Conservation (phyloP, 2,797 vertebrate genomes). For the Gobionotothen gibberifrons region DNA sequence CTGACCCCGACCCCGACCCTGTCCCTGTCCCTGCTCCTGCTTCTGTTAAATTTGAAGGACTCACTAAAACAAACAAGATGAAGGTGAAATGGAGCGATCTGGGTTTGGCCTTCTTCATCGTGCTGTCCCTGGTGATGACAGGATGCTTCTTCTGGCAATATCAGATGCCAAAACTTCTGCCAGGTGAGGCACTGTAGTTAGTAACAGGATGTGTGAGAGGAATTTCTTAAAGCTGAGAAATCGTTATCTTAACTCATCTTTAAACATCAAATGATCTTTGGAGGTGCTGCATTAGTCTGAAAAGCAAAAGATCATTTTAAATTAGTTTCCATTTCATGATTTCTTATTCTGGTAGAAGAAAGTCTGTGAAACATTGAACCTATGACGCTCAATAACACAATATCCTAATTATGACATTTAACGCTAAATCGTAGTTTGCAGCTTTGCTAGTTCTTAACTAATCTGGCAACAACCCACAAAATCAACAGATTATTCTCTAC, state of each 20-base stretch:
- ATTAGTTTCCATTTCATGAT: not conserved
- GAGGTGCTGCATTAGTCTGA: not conserved
- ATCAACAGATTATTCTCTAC: conserved; percentile 11
- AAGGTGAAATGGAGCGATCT: conserved; percentile 87
- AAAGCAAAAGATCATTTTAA: not conserved
- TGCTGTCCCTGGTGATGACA: conserved; percentile 90
- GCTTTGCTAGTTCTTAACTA: conserved; percentile 11
- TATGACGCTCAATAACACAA: not conserved
- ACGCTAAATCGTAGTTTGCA: conserved; percentile 1
- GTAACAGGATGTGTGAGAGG: not conserved
- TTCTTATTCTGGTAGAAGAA: not conserved
- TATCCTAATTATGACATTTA: not conserved
- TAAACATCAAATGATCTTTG: not conserved
- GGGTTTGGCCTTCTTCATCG: conserved; percentile 87
- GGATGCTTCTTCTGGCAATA: conserved; percentile 97
- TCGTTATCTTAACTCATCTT: too few relatives aligned
- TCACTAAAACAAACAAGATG: conserved; percentile 76
- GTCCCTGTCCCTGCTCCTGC: conserved; percentile 52
- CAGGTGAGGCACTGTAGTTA: conserved; percentile 76
- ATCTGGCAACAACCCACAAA: not conserved
- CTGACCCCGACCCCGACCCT: conserved; percentile 51
- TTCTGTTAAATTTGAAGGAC: conserved; percentile 69
- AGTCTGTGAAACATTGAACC: not conserved
- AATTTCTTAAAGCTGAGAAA: not conserved
- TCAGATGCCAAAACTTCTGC: conserved; percentile 87